phyloP scores from a whole-genome alignment of 2,888 invertebrate species.

The Phasia obesa region DNA sequence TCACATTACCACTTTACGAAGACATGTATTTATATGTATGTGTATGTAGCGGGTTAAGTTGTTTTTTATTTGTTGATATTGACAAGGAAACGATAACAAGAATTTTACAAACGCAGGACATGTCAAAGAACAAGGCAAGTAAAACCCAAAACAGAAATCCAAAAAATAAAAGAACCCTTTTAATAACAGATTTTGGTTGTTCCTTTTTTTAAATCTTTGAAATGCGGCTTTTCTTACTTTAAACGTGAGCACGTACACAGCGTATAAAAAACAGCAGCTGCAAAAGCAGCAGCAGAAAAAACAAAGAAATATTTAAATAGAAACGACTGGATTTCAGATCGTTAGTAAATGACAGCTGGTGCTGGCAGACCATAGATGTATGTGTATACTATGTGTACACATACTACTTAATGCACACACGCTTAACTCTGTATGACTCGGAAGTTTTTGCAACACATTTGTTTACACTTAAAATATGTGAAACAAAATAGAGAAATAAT shows the following conservation, averaged over 20 bases:
- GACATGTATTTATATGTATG: not conserved
- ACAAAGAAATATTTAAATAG: constrained; percentile 39
- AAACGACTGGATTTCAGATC: constrained; percentile 54
- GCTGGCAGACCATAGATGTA: constrained; percentile 48
- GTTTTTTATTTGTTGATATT: constrained; percentile 18
- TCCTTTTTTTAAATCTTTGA: constrained; percentile 25
- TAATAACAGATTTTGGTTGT: constrained; percentile 60
- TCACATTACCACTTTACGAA: not conserved
- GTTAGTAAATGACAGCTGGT: constrained; percentile 58
- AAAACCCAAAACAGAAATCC: constrained; percentile 13
- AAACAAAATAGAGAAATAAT: too few species aligned
- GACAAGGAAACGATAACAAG: constrained; percentile 29
- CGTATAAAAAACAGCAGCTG: constrained; percentile 44
- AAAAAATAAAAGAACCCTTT: constrained; percentile 59
- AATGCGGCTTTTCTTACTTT: constrained; percentile 59
- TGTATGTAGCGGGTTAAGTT: not conserved
- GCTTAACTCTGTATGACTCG: constrained; percentile 4
- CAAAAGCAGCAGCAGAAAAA: constrained; percentile 1
- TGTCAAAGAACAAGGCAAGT: constrained; percentile 1
- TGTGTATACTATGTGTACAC: too few species aligned
- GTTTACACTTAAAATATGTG: too few species aligned
- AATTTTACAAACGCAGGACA: not conserved
- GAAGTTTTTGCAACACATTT: constrained; percentile 23
- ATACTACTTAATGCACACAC: constrained; percentile 2
- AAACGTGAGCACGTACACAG: constrained; percentile 60